These are phyloP conservation scores for Chloropsis cyanopogon DNA, from an alignment of 2,113 vertebrate genomes.

Conservation along the genomic window DNA sequence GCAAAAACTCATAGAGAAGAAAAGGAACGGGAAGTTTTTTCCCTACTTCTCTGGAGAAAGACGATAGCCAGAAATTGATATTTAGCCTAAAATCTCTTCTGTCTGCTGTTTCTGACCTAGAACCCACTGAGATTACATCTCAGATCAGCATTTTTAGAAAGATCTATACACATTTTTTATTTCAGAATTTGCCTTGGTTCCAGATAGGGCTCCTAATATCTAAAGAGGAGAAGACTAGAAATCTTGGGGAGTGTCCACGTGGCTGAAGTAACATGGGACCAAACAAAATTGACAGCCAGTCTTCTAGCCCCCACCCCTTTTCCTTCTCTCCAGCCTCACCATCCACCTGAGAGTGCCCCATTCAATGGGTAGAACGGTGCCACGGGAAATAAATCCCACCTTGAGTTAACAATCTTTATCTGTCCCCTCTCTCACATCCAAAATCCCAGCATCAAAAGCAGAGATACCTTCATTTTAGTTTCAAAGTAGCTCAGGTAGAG, in stretches of 20 bases:
- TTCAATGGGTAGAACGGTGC: background rate
- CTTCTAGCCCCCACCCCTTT: background rate
- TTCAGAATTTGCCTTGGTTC: background rate
- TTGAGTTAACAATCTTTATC: background rate
- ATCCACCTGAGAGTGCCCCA: fast-evolving
- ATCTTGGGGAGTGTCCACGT: background rate
- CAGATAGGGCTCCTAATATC: background rate
- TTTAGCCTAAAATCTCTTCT: background rate
- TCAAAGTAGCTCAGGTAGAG: constrained; percentile 10
- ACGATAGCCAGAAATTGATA: background rate
- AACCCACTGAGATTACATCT: background rate
- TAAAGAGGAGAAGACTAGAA: background rate
- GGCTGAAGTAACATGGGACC: background rate
- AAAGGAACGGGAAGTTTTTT: background rate
- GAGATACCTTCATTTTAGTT: background rate
- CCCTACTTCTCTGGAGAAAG: background rate
- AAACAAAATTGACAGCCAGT: background rate
- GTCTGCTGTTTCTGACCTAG: background rate
- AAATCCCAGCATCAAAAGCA: background rate
- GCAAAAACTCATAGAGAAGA: background rate
- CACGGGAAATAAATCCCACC: background rate
- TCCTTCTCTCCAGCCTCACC: background rate
- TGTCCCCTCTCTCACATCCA: constrained; percentile 8
- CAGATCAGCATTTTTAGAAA: background rate
- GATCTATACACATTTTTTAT: background rate